phyloP scores from a whole-genome alignment of 2,888 invertebrate species.

The Patella ulyssiponensis region DNA sequence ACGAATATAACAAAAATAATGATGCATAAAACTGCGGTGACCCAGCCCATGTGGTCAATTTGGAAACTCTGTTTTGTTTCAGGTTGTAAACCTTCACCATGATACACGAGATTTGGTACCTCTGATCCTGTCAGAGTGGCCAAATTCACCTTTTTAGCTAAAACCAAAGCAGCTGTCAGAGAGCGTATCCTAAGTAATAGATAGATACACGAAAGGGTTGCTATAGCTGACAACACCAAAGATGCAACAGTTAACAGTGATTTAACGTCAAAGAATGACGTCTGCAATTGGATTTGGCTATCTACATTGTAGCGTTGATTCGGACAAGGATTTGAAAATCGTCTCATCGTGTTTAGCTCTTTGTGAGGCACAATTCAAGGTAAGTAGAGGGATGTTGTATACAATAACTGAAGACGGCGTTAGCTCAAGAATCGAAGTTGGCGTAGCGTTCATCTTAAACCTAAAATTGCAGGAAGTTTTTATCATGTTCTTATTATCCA shows the following conservation, averaged over 20 bases:
- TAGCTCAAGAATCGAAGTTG: no score
- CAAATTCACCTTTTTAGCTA: no score
- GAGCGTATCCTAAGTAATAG: not conserved
- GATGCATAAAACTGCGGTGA: no score
- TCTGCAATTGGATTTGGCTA: not conserved
- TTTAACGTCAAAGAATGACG: not conserved
- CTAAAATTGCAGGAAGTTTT: not conserved
- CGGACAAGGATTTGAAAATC: not conserved
- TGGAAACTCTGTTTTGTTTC: no score
- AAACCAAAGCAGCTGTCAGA: not conserved
- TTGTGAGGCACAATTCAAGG: not conserved
- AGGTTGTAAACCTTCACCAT: no score
- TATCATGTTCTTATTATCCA: not conserved
- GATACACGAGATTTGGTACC: no score
- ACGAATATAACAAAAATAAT: no score
- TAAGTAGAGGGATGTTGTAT: no score
- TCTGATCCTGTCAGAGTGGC: no score
- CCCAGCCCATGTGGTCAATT: no score
- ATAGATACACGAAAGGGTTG: not conserved
- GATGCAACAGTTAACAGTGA: not conserved
- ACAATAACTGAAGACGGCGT: no score
- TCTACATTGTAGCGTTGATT: not conserved
- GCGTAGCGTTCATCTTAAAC: not conserved
- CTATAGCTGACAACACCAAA: not conserved
- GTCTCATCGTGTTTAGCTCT: not conserved